Base-by-base conservation (phyloP, 2,888 invertebrate species). In the Lochmaea crataegi region DNA sequence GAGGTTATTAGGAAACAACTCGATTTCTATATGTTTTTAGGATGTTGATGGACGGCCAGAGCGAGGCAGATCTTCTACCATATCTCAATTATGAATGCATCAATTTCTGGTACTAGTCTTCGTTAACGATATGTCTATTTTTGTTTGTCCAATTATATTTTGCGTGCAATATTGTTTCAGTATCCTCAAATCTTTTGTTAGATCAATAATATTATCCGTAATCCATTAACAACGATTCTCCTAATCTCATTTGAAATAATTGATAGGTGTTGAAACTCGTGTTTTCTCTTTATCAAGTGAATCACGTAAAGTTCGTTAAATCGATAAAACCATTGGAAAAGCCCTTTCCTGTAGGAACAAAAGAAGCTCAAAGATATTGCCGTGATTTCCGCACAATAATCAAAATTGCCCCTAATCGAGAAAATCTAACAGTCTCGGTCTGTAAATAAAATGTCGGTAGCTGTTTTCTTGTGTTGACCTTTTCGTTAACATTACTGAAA, bases 351-450 rank as follows among this genome's bases (percentile, higher is more conserved):
- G 48, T 38, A 48, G 38, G 16, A 65, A 65, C 65, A 65, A 65
- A 65, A 65, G 65, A 53, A 65, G 65, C 38, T 65, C 56, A 65
- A 65, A 65, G 65, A 65, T 65, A 65, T 65, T 65, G 38, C 65
- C 65, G 32, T 38, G 65, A 65, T 65, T 65, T 51, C 65, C 53
- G 56, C 16, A 38, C 56, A 65, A 65, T 65, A 53, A 60, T 32
- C 38, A 65, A 65, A 65, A 53, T 38, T 56, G 56, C 65, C 22
- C 38, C 41, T 65, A 65, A 53, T 41, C 53, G 16, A 38, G 38
- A 65, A 22, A 60, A 48, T 48, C 48, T 48, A 48, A 48, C 12
- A n/a, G n/a, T 48, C n/a, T n/a, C 48, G 48, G 48, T 48, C n/a
- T 48, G 48, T 48, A 48, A 48, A 48, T 48, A 48, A 48, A 48